Percentiles rank a stretch among this genome's conserved stretches.
phyloP scores from a whole-genome alignment of 64 coral and sea anemone genomes.

The Pocillopora damicornis region DNA sequence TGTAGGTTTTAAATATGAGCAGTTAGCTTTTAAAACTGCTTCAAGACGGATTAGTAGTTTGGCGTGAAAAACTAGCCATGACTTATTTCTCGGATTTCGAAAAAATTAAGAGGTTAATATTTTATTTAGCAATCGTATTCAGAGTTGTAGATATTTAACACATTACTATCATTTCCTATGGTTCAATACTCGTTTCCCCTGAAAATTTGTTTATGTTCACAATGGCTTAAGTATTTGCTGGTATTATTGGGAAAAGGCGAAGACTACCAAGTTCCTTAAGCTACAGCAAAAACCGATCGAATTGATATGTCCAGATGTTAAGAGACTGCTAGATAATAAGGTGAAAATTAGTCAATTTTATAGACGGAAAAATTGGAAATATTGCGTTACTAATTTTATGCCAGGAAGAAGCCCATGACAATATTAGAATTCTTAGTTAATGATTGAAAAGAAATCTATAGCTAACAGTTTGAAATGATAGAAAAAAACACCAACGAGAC shows the following conservation, averaged over 20 bases:
- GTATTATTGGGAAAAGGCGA: not conserved
- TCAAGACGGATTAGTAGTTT: not conserved
- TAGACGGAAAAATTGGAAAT: too few relatives aligned
- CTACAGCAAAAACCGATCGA: too few relatives aligned
- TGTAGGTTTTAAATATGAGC: not conserved
- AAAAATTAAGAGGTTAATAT: not conserved
- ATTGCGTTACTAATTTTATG: too few relatives aligned
- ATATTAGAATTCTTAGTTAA: too few relatives aligned
- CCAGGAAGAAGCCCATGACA: too few relatives aligned
- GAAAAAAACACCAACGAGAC: too few relatives aligned
- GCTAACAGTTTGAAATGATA: too few relatives aligned
- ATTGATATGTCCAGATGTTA: too few relatives aligned
- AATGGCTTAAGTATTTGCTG: not conserved
- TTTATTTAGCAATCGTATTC: not conserved
- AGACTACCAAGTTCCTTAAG: not conserved
- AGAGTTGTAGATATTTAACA: constrained; percentile 4
- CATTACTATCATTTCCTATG: not conserved
- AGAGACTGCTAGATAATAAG: too few relatives aligned
- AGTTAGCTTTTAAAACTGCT: not conserved
- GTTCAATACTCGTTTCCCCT: not conserved
- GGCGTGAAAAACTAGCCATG: not conserved
- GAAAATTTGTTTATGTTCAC: not conserved
- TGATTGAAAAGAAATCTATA: too few relatives aligned
- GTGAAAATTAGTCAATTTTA: too few relatives aligned
- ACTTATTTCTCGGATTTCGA: not conserved